phyloP scores from a whole-genome alignment of 37 sponge, comb jelly and placozoan species.

The Petrosia ficiformis region DNA sequence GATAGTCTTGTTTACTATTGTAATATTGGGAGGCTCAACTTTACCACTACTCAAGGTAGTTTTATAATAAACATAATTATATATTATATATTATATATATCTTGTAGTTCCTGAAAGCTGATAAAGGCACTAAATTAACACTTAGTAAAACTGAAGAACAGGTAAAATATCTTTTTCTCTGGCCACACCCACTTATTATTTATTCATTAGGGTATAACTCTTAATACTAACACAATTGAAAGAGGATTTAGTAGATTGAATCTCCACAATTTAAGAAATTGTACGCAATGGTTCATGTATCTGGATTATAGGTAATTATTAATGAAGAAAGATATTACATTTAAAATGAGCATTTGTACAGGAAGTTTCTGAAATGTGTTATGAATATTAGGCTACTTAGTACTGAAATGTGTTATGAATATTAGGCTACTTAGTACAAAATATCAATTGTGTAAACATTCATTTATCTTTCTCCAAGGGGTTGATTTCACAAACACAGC shows the following conservation, averaged over 20 bases:
- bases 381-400: too few relatives aligned
- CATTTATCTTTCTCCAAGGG: too few relatives aligned
- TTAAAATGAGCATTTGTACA: too few relatives aligned
- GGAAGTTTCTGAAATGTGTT: too few relatives aligned
- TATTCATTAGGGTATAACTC: slow-evolving; percentile 23
- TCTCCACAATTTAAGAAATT: not conserved
- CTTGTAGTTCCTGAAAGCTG: slow-evolving; percentile 50
- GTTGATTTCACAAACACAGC: too few relatives aligned
- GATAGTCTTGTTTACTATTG: slow-evolving; percentile 91
- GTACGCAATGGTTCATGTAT: slow-evolving; percentile 48
- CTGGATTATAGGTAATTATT: slow-evolving; percentile 42
- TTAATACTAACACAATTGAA: too few relatives aligned
- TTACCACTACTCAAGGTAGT: slow-evolving; percentile 80
- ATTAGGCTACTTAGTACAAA: not conserved
- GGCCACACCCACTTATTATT: not conserved
- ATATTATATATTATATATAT: not conserved
- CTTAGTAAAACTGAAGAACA: slow-evolving; percentile 88
- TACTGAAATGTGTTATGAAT: not conserved
- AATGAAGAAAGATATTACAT: not conserved
- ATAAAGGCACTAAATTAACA: slow-evolving; percentile 44
- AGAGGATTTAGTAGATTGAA: too few relatives aligned
- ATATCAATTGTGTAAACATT: not conserved
- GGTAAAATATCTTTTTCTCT: slow-evolving; percentile 16
- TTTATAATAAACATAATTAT: not conserved
- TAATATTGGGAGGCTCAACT: slow-evolving; percentile 82